A percentile compares a stretch with the other conserved stretches of the same genome.
phyloP scores from a whole-genome alignment of 2,797 vertebrate genomes.

The Dermochelys coriacea region DNA sequence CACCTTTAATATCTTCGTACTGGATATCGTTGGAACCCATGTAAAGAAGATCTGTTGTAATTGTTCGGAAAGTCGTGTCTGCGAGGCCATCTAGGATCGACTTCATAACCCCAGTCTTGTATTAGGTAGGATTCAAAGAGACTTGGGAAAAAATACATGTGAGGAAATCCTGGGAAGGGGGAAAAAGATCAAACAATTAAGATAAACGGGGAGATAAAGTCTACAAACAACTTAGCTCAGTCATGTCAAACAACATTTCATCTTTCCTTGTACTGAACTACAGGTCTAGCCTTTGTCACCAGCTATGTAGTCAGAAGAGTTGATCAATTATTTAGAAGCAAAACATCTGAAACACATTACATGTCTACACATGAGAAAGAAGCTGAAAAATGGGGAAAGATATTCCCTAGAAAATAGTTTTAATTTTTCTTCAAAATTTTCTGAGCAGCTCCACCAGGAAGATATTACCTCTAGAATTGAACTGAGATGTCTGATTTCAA shows the following conservation, averaged over 20 bases:
- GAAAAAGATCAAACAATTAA: conserved; percentile 71
- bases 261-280: not conserved
- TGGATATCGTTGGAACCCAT: conserved; percentile 95
- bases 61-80: conserved; percentile 98
- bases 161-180: conserved; percentile 73
- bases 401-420: conserved; percentile 15
- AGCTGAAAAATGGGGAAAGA: not conserved
- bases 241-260: not conserved
- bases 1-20: conserved; percentile 87
- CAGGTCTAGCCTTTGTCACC: not conserved
- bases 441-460: not conserved
- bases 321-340: not conserved
- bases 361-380: not conserved
- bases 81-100: conserved; percentile 97
- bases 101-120: conserved; percentile 91
- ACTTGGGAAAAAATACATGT: conserved; percentile 53
- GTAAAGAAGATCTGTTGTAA: conserved; percentile 96
- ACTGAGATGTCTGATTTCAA: conserved; percentile 27
- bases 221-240: not conserved
- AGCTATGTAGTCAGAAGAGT: not conserved
- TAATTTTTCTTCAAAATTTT: conserved; percentile 51
- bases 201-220: conserved; percentile 34
- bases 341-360: conserved; percentile 17
- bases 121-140: conserved; percentile 59
- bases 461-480: conserved; percentile 15